Percentiles rank a stretch among this genome's conserved stretches.
Conservation (phyloP, 2,888 invertebrate genomes). For the Apotomis turbidana region DNA sequence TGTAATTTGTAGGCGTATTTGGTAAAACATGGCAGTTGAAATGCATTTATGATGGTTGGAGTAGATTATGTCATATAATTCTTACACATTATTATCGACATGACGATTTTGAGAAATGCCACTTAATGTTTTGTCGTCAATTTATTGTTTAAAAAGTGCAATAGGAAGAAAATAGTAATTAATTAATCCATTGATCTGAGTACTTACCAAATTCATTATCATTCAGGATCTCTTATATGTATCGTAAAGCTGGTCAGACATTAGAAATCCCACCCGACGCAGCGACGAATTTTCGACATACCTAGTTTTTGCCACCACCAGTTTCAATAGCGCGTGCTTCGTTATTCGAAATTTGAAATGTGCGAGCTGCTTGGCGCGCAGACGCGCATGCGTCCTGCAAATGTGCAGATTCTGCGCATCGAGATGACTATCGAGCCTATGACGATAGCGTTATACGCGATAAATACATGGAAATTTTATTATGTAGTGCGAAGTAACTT, state of each 20-base stretch:
- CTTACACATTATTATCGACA: background rate
- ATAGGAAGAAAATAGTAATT: too few relatives aligned
- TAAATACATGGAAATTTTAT: too few relatives aligned
- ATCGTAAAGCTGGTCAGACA: background rate
- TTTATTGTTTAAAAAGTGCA: background rate
- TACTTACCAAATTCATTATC: background rate
- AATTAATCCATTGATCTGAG: background rate
- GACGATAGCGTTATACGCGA: too few relatives aligned
- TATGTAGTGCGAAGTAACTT: too few relatives aligned
- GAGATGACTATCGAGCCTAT: too few relatives aligned
- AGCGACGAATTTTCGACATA: background rate
- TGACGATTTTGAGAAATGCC: background rate
- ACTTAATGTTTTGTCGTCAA: background rate
- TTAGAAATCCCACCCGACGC: background rate
- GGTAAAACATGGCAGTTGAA: slow-evolving; percentile 24
- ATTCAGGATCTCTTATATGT: background rate
- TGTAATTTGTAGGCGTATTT: slow-evolving; percentile 10
- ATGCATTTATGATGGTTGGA: slow-evolving; percentile 38
- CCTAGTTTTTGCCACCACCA: slow-evolving; percentile 2
- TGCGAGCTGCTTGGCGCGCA: background rate
- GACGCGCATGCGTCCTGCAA: background rate
- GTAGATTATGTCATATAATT: background rate
- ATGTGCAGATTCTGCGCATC: background rate
- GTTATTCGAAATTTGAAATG: slow-evolving; percentile 7
- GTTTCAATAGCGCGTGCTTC: slow-evolving; percentile 2